phyloP scores from a whole-genome alignment of 2,113 vertebrate genomes.

The Anoplopoma fimbria region DNA sequence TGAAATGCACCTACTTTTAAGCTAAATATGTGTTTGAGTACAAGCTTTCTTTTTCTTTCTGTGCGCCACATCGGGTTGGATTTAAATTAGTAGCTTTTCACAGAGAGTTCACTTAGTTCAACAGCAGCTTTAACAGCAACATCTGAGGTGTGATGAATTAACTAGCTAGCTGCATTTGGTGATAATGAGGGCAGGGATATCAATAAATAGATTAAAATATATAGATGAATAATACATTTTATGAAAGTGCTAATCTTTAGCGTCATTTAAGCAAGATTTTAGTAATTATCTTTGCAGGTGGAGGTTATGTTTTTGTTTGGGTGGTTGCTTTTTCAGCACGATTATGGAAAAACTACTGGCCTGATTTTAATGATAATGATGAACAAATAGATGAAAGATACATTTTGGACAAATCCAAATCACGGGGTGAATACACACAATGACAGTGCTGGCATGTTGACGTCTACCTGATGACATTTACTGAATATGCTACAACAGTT shows the following conservation, averaged over 20 bases:
- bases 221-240: background rate
- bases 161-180: background rate
- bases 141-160: conserved; percentile 1
- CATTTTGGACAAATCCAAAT: background rate
- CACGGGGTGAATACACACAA: background rate
- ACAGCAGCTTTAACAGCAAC: conserved; percentile 5
- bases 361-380: background rate
- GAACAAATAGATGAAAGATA: too few relatives aligned
- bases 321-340: background rate
- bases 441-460: background rate
- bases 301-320: background rate
- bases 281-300: background rate
- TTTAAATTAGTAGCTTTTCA: background rate
- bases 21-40: background rate
- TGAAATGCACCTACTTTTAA: background rate
- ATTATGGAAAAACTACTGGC: background rate
- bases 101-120: background rate
- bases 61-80: background rate
- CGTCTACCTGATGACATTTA: background rate
- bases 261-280: background rate
- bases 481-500: background rate
- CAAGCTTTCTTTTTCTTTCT: background rate
- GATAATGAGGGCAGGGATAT: background rate
- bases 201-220: background rate
- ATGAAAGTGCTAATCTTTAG: background rate